Evolutionary conservation across 2,888 invertebrate species (phyloP).

Genomic region (Cryptus viduatorius): DNA sequence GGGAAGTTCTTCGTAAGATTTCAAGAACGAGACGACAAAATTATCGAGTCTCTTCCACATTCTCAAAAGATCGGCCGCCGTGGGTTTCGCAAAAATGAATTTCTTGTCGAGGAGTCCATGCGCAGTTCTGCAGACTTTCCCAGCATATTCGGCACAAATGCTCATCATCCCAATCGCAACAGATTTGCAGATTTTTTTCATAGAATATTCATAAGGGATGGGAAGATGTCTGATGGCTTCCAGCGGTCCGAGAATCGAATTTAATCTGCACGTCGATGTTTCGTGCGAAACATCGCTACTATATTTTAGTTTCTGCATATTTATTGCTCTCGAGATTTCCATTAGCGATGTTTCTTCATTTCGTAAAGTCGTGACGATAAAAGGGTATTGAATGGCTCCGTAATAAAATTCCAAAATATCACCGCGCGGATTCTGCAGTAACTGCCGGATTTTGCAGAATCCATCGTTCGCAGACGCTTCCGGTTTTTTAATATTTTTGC

Average conservation of each 20-base stretch:
- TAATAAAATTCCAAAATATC: constrained; percentile 14
- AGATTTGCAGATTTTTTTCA: not conserved
- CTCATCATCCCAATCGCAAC: not conserved
- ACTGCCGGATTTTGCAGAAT: not conserved
- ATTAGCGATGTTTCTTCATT: not conserved
- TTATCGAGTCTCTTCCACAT: constrained; percentile 41
- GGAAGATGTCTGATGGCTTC: not conserved
- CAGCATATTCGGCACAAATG: not conserved
- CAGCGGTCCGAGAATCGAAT: not conserved
- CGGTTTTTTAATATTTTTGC: constrained; percentile 41
- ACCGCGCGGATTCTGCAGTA: not conserved
- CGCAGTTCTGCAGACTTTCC: not conserved
- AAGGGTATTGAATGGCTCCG: not conserved
- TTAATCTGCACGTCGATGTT: not conserved
- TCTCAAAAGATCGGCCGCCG: constrained; percentile 17
- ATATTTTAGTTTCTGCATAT: not conserved
- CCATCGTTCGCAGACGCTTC: constrained; percentile 68
- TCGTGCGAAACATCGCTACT: not conserved
- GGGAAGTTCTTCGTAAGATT: constrained; percentile 8
- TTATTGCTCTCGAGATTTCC: not conserved
- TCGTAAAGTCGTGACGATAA: too few relatives aligned
- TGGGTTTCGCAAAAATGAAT: not conserved
- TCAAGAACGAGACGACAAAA: constrained; percentile 24
- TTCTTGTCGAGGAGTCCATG: not conserved
- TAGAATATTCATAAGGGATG: not conserved